Conservation (phyloP, 1,140 invertebrate species). For the Chlorops oryzae region DNA sequence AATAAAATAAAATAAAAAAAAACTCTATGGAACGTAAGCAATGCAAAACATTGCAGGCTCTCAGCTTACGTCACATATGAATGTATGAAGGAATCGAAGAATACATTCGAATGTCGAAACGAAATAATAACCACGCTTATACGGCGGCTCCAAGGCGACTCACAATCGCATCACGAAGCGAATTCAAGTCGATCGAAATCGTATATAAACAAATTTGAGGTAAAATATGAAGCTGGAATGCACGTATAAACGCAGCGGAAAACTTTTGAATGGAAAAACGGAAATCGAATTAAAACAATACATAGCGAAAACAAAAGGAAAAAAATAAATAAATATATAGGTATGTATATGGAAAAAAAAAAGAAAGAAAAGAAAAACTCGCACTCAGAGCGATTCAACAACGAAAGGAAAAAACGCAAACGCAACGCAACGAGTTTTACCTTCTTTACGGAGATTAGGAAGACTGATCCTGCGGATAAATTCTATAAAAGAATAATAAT, state of each 20-base stretch:
- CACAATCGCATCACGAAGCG: neutral
- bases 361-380: constrained; percentile 7
- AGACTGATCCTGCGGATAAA: constrained; percentile 48
- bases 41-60: too few relatives aligned
- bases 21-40: too few relatives aligned
- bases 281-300: neutral
- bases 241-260: too few relatives aligned
- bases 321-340: constrained; percentile 1
- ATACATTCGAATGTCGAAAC: too few relatives aligned
- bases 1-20: too few relatives aligned
- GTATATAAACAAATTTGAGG: neutral
- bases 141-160: neutral
- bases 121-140: too few relatives aligned
- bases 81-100: too few relatives aligned
- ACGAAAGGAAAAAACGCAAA: constrained; percentile 3
- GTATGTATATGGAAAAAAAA: neutral
- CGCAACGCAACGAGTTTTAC: neutral
- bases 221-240: too few relatives aligned
- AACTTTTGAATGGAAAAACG: neutral
- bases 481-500: constrained; percentile 44
- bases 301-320: neutral
- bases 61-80: too few relatives aligned
- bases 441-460: constrained; percentile 17
- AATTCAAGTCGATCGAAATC: neutral
- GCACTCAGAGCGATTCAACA: constrained; percentile 3